Evolutionary conservation across 2,888 invertebrate species (phyloP).

Genomic region (Tenodera sinensis): DNA sequence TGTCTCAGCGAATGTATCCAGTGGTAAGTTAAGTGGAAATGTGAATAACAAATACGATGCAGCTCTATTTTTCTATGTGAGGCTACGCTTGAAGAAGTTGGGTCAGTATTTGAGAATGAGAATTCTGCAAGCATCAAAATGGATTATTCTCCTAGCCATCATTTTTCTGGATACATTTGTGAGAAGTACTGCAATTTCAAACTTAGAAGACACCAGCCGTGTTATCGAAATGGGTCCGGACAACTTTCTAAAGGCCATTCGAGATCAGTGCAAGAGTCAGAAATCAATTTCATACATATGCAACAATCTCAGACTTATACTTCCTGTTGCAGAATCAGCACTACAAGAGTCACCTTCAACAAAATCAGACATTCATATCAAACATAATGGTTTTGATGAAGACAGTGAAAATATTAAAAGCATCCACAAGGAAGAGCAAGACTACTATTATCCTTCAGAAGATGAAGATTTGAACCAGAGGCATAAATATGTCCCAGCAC

Average conservation of each 20-base stretch:
- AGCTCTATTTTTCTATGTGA: not conserved
- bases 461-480: not conserved
- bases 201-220: not conserved
- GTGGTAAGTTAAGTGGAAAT: not conserved
- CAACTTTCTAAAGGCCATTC: conserved; percentile 9
- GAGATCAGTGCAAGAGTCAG: conserved; percentile 4
- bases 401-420: not conserved
- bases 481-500: not conserved
- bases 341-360: not conserved
- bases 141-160: not conserved
- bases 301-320: not conserved
- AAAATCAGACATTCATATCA: not conserved
- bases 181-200: not conserved
- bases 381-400: not conserved
- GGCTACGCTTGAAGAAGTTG: not conserved
- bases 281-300: conserved; percentile 1
- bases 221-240: not conserved
- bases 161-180: not conserved
- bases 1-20: not conserved
- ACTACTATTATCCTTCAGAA: not conserved
- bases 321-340: not conserved
- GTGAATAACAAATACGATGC: not conserved
- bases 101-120: not conserved
- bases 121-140: not conserved
- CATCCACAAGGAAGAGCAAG: not conserved